These are phyloP conservation scores for Pitangus sulphuratus DNA, from an alignment of 2,797 vertebrate genomes.

Conservation along the genomic window DNA sequence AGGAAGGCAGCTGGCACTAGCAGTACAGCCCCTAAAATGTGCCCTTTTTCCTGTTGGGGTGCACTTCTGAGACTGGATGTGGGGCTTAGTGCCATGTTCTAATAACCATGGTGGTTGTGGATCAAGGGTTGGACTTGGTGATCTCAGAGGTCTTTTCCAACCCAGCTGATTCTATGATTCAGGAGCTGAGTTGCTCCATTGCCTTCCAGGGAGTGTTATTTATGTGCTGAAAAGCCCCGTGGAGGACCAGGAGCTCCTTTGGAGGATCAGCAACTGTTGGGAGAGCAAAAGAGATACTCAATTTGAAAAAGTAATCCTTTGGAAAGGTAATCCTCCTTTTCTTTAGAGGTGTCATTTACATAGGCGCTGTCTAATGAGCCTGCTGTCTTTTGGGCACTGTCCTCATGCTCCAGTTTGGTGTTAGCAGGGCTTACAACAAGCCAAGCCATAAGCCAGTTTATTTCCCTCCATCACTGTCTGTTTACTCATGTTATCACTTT, in stretches of 20 bases:
- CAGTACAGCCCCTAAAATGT: neutral
- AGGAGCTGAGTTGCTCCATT: neutral
- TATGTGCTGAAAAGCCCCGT: neutral
- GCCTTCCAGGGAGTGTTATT: neutral
- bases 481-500: neutral
- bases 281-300: neutral
- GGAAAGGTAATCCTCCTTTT: neutral
- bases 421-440: neutral
- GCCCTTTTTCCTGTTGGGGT: neutral
- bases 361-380: neutral
- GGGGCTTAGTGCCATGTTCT: no score
- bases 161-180: neutral
- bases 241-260: neutral
- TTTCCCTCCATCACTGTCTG: neutral
- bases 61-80: neutral
- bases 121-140: no score
- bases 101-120: no score
- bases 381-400: neutral
- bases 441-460: neutral
- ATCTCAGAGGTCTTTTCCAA: no score
- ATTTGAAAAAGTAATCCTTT: neutral
- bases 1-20: rapidly evolving
- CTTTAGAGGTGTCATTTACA: neutral
- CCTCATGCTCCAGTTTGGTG: rapidly evolving
- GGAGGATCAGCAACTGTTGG: neutral